Evolutionary conservation across 1,140 invertebrate species (phyloP), one percentile per base, ranked within the genome.

Genomic region (Bombus waltoni): DNA sequence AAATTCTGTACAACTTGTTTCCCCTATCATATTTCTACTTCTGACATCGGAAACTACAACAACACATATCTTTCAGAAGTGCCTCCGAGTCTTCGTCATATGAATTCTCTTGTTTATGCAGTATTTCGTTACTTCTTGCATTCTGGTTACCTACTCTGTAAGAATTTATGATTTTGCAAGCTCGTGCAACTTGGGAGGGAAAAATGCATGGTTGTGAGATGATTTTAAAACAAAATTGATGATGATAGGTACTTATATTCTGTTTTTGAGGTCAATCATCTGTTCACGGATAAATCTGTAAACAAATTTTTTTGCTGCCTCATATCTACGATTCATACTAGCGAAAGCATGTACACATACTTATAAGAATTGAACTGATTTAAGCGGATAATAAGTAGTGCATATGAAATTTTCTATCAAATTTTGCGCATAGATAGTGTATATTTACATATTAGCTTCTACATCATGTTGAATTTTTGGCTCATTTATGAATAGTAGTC

Each of bases 211-310:
- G 42, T 47, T 53, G n/a, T 57, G 78, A 81, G 59, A 42, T 73
- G 57, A 66, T 32, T 35, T 25, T 57, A 71, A 72, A 83, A 76
- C 42, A 65, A 81, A 70, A 80, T 62, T 65, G 65, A 74, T 66
- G 81, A 79, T n/a, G 84, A 75, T 22, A 80, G 81, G 83, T 88
- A 81, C 66, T 90, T 94, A 95, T 88, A 94, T 88, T 93, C 90
- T 90, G 90, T 93, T 92, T 75, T 92, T 94, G 91, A 94, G 92
- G 90, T 94, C 92, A 88, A 94, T 92, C 92, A 94, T 88, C 91
- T 94, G 94, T 93, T 95, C 93, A 88, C 74, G 92, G 90, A 87
- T 90, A 93, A 93, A 92, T 94, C 94, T 95, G 94, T 89, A 95
- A 95, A 94, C 93, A 95, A 95, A 93, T 89, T 92, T 92, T 90